phyloP scores from a whole-genome alignment of 2,888 invertebrate genomes.

The Leucophenga maculata region DNA sequence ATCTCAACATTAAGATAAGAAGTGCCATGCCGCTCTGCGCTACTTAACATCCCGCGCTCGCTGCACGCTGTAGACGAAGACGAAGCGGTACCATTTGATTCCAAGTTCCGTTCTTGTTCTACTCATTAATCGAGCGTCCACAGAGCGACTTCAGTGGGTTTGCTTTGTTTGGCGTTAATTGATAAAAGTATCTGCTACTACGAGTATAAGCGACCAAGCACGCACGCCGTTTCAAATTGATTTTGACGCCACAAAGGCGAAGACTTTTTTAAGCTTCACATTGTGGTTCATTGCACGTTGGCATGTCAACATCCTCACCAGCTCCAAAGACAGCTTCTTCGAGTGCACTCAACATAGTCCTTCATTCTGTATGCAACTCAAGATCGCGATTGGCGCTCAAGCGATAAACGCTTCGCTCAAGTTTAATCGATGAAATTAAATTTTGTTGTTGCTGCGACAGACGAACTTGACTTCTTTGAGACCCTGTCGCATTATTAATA shows the following conservation, averaged over 20 bases:
- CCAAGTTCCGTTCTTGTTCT: too few relatives aligned
- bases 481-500: not conserved
- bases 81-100: too few relatives aligned
- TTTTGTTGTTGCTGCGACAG: too few relatives aligned
- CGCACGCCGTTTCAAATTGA: constrained; percentile 3
- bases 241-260: constrained; percentile 8
- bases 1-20: constrained; percentile 23
- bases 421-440: not conserved
- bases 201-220: not conserved
- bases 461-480: too few relatives aligned
- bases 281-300: not conserved
- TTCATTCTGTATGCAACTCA: not conserved
- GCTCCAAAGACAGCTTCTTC: too few relatives aligned
- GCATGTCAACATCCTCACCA: not conserved
- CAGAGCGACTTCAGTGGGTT: constrained; percentile 1
- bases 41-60: not conserved
- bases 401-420: not conserved
- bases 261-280: not conserved
- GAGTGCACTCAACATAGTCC: too few relatives aligned
- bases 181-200: not conserved
- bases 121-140: too few relatives aligned
- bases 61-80: not conserved
- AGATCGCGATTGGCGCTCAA: not conserved
- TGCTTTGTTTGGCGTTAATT: constrained; percentile 9
- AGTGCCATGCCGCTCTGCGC: not conserved